Conservation (phyloP, 2,888 invertebrate species). For the Heliconius ethilla region DNA sequence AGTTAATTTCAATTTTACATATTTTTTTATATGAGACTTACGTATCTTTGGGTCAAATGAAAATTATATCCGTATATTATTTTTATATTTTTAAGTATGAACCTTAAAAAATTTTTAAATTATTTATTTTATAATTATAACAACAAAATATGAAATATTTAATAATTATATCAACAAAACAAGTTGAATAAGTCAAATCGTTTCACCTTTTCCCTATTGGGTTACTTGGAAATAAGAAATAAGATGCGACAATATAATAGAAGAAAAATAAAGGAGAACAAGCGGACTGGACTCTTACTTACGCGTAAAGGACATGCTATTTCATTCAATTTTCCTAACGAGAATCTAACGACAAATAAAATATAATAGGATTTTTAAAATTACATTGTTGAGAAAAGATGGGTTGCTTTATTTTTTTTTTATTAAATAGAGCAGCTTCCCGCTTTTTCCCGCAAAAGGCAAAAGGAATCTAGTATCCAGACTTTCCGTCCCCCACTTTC, state of each 20-base stretch:
- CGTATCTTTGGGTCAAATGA: neutral
- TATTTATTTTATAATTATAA: no score
- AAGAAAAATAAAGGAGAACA: conserved; percentile 38
- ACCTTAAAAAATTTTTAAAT: no score
- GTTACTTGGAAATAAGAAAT: conserved; percentile 25
- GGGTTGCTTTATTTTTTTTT: neutral
- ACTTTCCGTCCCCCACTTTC: neutral
- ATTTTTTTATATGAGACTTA: neutral
- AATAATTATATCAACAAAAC: neutral
- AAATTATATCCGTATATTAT: neutral
- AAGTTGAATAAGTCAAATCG: conserved; percentile 2
- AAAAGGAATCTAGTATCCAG: neutral
- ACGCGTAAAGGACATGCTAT: conserved; percentile 35
- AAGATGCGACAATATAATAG: conserved; percentile 31
- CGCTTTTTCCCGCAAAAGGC: neutral
- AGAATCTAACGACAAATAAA: conserved; percentile 30
- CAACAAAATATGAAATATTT: no score
- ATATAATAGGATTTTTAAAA: conserved; percentile 26
- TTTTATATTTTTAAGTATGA: neutral
- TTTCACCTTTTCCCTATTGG: conserved; percentile 7
- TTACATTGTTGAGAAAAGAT: neutral
- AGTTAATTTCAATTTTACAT: neutral
- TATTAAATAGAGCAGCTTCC: neutral
- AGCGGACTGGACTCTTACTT: conserved; percentile 36
- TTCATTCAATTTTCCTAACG: conserved; percentile 40